These are phyloP conservation scores for Etheostoma spectabile DNA, from an alignment of 2,113 vertebrate genomes.

Conservation along the genomic window DNA sequence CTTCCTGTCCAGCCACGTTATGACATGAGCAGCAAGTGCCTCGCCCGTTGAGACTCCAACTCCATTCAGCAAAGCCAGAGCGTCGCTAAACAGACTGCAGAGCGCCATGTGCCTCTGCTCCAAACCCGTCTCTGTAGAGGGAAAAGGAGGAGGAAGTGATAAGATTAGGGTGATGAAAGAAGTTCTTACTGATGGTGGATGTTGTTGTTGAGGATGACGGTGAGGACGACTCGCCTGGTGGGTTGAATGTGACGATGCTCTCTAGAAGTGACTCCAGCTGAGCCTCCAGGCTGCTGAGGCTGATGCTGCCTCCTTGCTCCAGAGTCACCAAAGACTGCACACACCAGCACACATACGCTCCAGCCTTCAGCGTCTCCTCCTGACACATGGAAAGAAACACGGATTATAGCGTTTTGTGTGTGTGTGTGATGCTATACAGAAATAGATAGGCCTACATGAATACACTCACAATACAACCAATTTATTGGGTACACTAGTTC, in stretches of 20 bases:
- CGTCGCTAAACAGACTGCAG: slow-evolving; percentile 91
- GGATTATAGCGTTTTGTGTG: not conserved
- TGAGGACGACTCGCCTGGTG: slow-evolving; percentile 84
- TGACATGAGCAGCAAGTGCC: slow-evolving; percentile 86
- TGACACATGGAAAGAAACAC: slow-evolving; percentile 21
- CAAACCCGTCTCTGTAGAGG: slow-evolving; percentile 86
- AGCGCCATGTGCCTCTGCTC: slow-evolving; percentile 94
- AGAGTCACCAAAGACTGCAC: slow-evolving; percentile 89
- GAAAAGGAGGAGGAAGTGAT: not conserved
- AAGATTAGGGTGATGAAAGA: not conserved
- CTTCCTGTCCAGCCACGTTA: slow-evolving; percentile 87
- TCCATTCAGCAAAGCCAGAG: slow-evolving; percentile 91
- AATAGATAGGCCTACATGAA: not conserved
- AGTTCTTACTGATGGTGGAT: not conserved
- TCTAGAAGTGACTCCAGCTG: slow-evolving; percentile 93
- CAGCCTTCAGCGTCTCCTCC: slow-evolving; percentile 77
- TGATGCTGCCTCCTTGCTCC: slow-evolving; percentile 92
- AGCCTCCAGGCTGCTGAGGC: slow-evolving; percentile 86
- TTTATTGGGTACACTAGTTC: no score
- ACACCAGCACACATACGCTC: slow-evolving; percentile 69
- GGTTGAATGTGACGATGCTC: slow-evolving; percentile 90
- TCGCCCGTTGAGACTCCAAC: slow-evolving; percentile 89
- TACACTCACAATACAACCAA: not conserved
- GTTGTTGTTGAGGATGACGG: not conserved
- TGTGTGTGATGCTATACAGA: not conserved